Evolutionary conservation across 2,797 vertebrate species (phyloP).

Genomic region (Scyliorhinus canicula): DNA sequence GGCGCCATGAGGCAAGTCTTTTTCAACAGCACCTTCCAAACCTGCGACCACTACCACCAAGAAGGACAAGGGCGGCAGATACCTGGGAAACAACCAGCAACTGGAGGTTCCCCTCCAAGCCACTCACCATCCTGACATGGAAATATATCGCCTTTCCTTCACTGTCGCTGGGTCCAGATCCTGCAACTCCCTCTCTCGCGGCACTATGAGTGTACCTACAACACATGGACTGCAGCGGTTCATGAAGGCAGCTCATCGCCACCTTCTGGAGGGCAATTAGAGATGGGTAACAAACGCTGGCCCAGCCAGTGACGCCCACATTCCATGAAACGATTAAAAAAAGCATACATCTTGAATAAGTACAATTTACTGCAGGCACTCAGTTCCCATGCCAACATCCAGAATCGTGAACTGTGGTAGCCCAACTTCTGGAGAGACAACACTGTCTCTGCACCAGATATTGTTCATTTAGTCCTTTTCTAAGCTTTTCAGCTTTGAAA

Average conservation of each 20-base stretch:
- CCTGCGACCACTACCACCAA: too few relatives aligned
- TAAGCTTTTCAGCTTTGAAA: not conserved
- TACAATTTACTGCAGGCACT: not conserved
- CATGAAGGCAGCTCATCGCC: too few relatives aligned
- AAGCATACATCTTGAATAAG: not conserved
- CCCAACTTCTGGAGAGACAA: not conserved
- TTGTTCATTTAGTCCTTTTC: not conserved
- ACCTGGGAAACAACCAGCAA: not conserved
- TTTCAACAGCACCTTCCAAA: not conserved
- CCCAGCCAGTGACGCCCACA: not conserved
- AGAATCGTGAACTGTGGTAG: not conserved
- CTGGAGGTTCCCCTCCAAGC: not conserved
- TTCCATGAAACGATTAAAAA: not conserved
- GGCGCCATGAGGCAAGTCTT: too few relatives aligned
- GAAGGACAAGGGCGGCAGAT: not conserved
- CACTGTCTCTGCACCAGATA: not conserved
- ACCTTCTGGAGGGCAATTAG: too few relatives aligned
- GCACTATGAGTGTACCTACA: not conserved
- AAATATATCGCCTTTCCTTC: not conserved
- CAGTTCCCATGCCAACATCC: not conserved
- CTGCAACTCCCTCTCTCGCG: not conserved
- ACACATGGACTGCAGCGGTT: too few relatives aligned
- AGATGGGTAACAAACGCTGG: not conserved
- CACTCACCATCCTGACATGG: not conserved
- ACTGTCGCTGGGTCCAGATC: not conserved